Percentiles rank a stretch among this genome's conserved stretches.
Conservation (phyloP, 2,888 invertebrate genomes). For the Hyles lineata region DNA sequence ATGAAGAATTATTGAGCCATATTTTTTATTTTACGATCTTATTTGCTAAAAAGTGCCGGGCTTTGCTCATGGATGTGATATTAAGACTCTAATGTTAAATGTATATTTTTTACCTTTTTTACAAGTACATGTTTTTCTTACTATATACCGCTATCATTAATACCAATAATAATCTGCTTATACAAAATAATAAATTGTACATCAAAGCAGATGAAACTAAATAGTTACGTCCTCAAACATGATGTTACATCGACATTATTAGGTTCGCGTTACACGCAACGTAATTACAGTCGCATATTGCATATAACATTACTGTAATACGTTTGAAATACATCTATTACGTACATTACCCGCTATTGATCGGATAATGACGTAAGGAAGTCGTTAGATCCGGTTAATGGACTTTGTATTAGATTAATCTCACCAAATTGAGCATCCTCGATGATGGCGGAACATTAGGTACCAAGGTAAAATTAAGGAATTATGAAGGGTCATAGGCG, state of each 20-base stretch:
- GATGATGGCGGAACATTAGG: not conserved
- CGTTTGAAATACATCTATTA: constrained; percentile 52
- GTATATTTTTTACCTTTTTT: too few relatives aligned
- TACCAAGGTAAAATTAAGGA: not conserved
- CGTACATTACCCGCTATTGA: constrained; percentile 54
- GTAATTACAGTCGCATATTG: constrained; percentile 36
- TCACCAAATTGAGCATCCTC: constrained; percentile 43
- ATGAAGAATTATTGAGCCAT: too few relatives aligned
- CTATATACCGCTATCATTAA: not conserved
- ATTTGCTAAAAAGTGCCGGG: too few relatives aligned
- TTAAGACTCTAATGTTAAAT: too few relatives aligned
- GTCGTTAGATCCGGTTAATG: constrained; percentile 44
- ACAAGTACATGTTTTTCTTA: too few relatives aligned
- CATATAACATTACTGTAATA: constrained; percentile 38
- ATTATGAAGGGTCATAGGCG: not conserved
- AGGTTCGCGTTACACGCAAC: constrained; percentile 32
- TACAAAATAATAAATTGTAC: not conserved
- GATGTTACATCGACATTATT: constrained; percentile 31
- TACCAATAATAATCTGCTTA: not conserved
- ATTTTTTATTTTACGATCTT: too few relatives aligned
- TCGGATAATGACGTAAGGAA: constrained; percentile 53
- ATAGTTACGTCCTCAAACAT: constrained; percentile 31
- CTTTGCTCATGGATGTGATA: too few relatives aligned
- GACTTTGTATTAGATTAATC: constrained; percentile 41
- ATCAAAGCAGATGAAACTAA: constrained; percentile 4